These are phyloP conservation scores for Apogon hyalosoma DNA, from an alignment of 2,797 vertebrate species.

Conservation along the genomic window DNA sequence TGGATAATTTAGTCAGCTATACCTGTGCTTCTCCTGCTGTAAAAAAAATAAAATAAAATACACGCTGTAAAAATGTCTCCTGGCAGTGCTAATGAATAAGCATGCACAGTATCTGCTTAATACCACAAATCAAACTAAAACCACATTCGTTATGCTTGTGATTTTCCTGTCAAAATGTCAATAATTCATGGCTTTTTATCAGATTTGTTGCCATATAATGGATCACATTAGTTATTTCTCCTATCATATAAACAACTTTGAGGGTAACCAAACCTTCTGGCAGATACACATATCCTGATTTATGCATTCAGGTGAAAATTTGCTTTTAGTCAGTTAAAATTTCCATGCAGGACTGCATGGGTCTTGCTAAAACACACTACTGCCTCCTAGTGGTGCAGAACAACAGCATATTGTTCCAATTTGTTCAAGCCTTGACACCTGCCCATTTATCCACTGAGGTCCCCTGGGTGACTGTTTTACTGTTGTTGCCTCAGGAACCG, in stretches of 20 bases:
- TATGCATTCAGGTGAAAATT: background rate
- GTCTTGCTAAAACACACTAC: conserved; percentile 43
- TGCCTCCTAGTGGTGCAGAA: conserved; percentile 63
- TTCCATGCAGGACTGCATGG: background rate
- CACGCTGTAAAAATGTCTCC: too few species aligned
- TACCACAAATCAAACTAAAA: too few species aligned
- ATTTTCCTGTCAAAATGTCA: background rate
- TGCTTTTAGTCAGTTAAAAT: background rate
- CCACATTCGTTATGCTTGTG: background rate
- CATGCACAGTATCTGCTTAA: too few species aligned
- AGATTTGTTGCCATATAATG: background rate
- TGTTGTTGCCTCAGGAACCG: conserved; percentile 2
- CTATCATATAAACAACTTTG: background rate
- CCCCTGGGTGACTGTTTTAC: conserved; percentile 8
- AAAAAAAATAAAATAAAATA: too few species aligned
- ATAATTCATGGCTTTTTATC: background rate
- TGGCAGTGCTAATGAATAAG: too few species aligned
- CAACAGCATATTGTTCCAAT: background rate
- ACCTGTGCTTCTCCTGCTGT: background rate
- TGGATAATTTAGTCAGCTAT: background rate
- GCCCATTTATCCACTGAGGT: background rate
- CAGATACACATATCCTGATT: conserved; percentile 1
- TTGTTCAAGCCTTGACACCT: conserved; percentile 17
- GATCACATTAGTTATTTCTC: background rate
- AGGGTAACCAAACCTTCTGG: background rate